Evolutionary conservation across 2,888 invertebrate genomes (phyloP).

Genomic region (Automeris io): DNA sequence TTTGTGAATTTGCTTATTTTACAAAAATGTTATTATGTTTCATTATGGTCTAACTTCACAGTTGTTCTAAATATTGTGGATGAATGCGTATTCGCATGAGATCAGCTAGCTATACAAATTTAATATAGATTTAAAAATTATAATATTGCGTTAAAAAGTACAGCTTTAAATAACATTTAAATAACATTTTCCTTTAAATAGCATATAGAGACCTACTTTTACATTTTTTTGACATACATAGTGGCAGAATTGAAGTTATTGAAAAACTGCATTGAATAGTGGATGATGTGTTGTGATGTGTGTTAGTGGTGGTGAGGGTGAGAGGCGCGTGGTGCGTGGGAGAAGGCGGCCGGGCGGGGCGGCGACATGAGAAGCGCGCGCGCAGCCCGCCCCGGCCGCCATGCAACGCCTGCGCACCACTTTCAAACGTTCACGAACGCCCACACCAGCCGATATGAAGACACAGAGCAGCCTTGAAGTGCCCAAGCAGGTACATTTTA

Average conservation of each 20-base stretch:
- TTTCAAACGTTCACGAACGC: constrained; percentile 91
- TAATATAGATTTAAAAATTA: too few relatives aligned
- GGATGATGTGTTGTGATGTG: constrained; percentile 6
- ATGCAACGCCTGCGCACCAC: constrained; percentile 91
- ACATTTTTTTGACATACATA: too few relatives aligned
- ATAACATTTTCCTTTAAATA: too few relatives aligned
- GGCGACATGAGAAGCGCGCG: constrained; percentile 62
- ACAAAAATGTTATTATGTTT: too few relatives aligned
- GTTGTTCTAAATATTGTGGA: too few relatives aligned
- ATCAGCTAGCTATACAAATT: too few relatives aligned
- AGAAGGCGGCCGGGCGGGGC: constrained; percentile 64
- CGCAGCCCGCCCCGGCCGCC: constrained; percentile 69
- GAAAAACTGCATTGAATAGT: neutral
- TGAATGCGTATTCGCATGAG: too few relatives aligned
- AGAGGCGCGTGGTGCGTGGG: constrained; percentile 35
- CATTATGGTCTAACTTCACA: too few relatives aligned
- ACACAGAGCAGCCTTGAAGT: constrained; percentile 93
- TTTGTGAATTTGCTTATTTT: too few relatives aligned
- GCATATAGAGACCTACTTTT: too few relatives aligned
- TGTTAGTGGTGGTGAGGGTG: constrained; percentile 32
- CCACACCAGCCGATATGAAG: constrained; percentile 94
- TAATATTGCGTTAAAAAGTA: too few relatives aligned
- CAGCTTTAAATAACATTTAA: too few relatives aligned
- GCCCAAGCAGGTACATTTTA: constrained; percentile 82
- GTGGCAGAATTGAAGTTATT: constrained; percentile 2